These are phyloP conservation scores for Erithacus rubecula DNA, from an alignment of 2,797 vertebrate genomes.

Conservation along the genomic window DNA sequence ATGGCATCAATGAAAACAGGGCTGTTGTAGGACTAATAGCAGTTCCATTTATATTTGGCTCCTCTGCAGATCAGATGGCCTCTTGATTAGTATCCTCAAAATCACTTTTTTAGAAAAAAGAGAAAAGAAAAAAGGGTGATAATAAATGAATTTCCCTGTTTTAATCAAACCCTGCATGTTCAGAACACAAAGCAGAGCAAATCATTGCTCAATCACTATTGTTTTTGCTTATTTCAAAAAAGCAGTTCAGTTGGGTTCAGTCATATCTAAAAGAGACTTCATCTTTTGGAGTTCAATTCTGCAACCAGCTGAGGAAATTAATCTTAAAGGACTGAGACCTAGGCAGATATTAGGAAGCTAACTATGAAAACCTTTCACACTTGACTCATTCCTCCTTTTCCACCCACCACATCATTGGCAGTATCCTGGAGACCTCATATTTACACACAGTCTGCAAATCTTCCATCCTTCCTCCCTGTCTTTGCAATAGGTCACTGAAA, in stretches of 20 bases:
- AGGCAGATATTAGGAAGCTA: not conserved
- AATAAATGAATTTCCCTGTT: constrained; percentile 28
- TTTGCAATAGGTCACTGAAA: not conserved
- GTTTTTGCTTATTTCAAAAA: constrained; percentile 43
- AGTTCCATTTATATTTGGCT: not conserved
- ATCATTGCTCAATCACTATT: constrained; percentile 51
- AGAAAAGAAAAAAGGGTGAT: not conserved
- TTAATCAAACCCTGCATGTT: constrained; percentile 46
- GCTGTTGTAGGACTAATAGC: not conserved
- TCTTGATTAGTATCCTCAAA: not conserved
- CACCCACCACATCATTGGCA: not conserved
- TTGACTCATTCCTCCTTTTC: not conserved
- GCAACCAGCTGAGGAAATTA: not conserved
- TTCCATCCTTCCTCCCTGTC: not conserved
- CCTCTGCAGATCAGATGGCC: not conserved
- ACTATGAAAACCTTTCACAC: not conserved
- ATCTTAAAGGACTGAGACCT: not conserved
- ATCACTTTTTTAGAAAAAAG: not conserved
- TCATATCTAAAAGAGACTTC: constrained; percentile 29
- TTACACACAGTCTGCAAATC: not conserved
- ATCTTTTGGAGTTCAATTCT: not conserved
- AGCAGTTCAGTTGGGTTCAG: constrained; percentile 21
- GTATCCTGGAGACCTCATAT: not conserved
- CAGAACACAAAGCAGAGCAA: constrained; percentile 43
- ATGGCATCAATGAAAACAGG: not conserved